A percentile compares a stretch with the other conserved stretches of the same genome.
phyloP scores from a whole-genome alignment of 1,140 invertebrate species.

The Copidosoma floridanum region DNA sequence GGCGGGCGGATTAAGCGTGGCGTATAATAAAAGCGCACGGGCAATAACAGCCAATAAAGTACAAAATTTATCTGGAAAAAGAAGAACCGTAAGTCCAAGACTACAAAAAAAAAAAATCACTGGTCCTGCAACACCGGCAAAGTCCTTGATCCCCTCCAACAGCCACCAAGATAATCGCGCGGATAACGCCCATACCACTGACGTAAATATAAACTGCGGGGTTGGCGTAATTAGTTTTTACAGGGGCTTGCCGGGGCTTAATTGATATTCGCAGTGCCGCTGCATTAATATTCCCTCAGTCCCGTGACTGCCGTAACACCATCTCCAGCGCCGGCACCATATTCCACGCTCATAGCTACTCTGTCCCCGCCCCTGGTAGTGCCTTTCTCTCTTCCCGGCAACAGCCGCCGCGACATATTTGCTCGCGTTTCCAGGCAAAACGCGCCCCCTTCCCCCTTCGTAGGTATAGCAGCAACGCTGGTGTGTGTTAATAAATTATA shows the following conservation, averaged over 20 bases:
- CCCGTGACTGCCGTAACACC: neutral
- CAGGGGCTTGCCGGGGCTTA: neutral
- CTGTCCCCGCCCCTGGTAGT: no score
- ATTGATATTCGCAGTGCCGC: constrained; percentile 16
- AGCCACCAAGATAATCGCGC: constrained; percentile 17
- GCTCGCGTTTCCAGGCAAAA: constrained; percentile 4
- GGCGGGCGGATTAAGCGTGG: constrained; percentile 6
- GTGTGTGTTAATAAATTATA: constrained; percentile 23
- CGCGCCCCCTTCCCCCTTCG: neutral
- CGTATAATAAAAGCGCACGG: neutral
- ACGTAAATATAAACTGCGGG: constrained; percentile 6
- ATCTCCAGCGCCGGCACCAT: no score
- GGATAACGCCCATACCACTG: constrained; percentile 6
- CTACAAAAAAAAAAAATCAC: no score
- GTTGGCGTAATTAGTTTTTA: constrained; percentile 18
- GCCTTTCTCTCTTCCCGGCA: no score
- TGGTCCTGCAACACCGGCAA: no score
- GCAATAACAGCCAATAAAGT: constrained; percentile 22
- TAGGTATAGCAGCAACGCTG: neutral
- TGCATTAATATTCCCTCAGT: constrained; percentile 3
- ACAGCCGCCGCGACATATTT: neutral
- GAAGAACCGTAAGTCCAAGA: constrained; percentile 21
- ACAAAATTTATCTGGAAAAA: constrained; percentile 18
- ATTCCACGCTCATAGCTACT: no score
- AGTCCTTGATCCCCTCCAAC: no score